Percentiles rank a stretch among this genome's conserved stretches.
These are phyloP conservation scores for Anhinga anhinga DNA, from an alignment of 2,113 vertebrate species.

Conservation along the genomic window DNA sequence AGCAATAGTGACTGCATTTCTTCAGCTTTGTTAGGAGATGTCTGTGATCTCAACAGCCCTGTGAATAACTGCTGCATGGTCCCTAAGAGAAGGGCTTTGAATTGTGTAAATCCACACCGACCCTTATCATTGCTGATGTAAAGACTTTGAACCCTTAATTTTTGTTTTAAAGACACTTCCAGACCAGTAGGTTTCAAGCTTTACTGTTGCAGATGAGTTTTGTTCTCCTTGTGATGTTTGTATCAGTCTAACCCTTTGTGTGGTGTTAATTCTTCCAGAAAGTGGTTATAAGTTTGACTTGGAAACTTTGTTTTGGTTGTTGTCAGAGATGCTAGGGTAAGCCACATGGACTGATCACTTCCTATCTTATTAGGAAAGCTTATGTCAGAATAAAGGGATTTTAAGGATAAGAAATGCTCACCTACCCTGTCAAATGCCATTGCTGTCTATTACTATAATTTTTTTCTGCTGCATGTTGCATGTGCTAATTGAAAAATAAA, in stretches of 20 bases:
- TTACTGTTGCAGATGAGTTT: neutral
- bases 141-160: neutral
- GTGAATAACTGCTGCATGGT: neutral
- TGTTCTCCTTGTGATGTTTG: neutral
- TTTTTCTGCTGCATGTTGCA: neutral
- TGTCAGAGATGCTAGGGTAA: neutral
- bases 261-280: neutral
- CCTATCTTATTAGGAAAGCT: neutral
- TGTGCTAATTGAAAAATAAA: neutral
- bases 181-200: neutral
- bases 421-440: neutral
- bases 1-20: neutral
- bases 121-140: neutral
- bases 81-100: neutral
- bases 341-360: neutral
- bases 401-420: neutral
- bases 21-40: neutral
- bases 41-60: neutral
- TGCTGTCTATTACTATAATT: neutral
- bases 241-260: neutral
- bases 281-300: neutral
- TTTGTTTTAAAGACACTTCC: neutral
- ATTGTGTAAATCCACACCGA: neutral
- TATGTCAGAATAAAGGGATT: neutral
- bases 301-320: neutral